These are phyloP conservation scores for Patiria pectinifera DNA, from an alignment of 53 echinoderm and acorn worm species.

Conservation along the genomic window DNA sequence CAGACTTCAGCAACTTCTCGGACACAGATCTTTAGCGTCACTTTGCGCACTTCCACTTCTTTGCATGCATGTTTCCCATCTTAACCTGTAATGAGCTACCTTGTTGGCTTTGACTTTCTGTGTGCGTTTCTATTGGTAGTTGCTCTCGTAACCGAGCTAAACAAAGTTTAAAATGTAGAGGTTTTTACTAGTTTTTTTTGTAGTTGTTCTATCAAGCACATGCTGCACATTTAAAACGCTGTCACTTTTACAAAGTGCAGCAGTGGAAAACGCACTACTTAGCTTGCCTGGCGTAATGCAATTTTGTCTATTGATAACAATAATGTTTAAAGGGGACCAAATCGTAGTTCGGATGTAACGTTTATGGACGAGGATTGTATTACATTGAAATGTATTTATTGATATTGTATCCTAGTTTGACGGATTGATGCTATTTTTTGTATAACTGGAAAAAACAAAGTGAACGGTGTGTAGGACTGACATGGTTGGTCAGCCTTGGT, in stretches of 20 bases:
- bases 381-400: not conserved
- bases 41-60: no score
- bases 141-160: not conserved
- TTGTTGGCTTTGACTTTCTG: not conserved
- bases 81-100: not conserved
- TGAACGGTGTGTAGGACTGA: not conserved
- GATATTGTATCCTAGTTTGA: constrained; percentile 2
- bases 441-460: not conserved
- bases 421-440: not conserved
- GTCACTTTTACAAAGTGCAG: not conserved
- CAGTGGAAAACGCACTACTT: not conserved
- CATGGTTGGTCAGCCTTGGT: not conserved
- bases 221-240: not conserved
- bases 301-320: constrained; percentile 10
- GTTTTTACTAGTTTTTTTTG: not conserved
- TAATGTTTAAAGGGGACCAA: constrained; percentile 14
- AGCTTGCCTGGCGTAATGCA: constrained; percentile 51
- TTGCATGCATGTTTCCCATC: no score
- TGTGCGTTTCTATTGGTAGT: not conserved
- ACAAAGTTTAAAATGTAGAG: no score
- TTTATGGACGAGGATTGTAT: not conserved
- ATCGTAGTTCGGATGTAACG: not conserved
- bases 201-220: not conserved
- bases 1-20: no score
- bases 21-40: no score